Percentiles rank a stretch among this genome's conserved stretches.
Conservation (phyloP, 64 coral and sea anemone species). For the Dendrophyllia cribrosa region DNA sequence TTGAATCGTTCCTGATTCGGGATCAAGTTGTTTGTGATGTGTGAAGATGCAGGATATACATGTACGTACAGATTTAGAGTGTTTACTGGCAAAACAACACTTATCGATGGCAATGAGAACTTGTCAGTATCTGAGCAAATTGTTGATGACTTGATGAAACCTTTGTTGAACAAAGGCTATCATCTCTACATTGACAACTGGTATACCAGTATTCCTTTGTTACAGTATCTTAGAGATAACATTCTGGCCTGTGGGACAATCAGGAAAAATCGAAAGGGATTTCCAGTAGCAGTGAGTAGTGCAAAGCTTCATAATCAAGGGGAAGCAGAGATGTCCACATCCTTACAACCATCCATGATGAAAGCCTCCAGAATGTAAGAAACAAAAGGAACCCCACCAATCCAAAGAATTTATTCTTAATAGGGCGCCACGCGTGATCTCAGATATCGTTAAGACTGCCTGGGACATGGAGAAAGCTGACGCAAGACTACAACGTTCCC, state of each 20-base stretch:
- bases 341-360: too few relatives aligned
- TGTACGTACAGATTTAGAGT: conserved; percentile 2
- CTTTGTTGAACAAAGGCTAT: conserved; percentile 41
- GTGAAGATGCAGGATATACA: conserved; percentile 20
- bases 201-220: conserved; percentile 14
- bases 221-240: not conserved
- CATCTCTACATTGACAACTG: conserved; percentile 60
- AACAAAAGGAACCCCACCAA: not conserved
- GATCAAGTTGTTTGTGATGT: conserved; percentile 40
- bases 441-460: conserved; percentile 40
- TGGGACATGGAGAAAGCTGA: conserved; percentile 35
- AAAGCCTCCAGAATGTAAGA: too few relatives aligned
- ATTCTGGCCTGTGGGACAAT: conserved; percentile 53
- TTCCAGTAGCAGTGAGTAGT: conserved; percentile 4
- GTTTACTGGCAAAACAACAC: conserved; percentile 2
- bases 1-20: conserved; percentile 39
- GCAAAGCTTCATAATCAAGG: not conserved
- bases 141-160: conserved; percentile 6
- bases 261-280: not conserved
- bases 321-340: too few relatives aligned
- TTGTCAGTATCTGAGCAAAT: conserved; percentile 20
- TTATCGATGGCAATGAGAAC: not conserved
- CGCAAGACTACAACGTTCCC: conserved; percentile 20
- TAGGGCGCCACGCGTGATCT: conserved; percentile 2
- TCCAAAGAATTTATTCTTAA: conserved; percentile 12